Conservation (phyloP, 2,888 invertebrate genomes). For the Eilema sororculum region DNA sequence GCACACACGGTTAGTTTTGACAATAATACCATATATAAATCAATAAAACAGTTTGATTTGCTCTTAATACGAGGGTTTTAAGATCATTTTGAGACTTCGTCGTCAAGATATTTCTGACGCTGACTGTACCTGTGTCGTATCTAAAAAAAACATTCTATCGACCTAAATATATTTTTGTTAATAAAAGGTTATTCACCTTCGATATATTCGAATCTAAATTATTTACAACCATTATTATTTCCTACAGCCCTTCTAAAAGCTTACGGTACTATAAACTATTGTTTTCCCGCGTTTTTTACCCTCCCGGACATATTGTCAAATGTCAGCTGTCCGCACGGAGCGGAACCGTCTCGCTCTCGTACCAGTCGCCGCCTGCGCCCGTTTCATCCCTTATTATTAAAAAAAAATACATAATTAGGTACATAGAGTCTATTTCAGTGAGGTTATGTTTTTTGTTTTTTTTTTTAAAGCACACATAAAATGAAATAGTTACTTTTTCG, state of each 20-base stretch:
- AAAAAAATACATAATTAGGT: background rate
- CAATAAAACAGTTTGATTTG: too few species aligned
- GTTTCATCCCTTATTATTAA: slow-evolving; percentile 40
- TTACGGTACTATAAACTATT: background rate
- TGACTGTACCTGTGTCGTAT: too few species aligned
- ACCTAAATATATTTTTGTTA: background rate
- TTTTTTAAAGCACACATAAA: background rate
- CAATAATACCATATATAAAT: too few species aligned
- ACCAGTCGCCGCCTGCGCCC: slow-evolving; percentile 46
- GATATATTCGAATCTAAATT: background rate
- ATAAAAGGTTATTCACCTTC: background rate
- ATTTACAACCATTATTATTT: background rate
- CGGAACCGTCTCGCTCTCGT: slow-evolving; percentile 50
- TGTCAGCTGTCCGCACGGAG: slow-evolving; percentile 48
- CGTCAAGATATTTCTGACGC: too few species aligned
- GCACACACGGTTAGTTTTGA: too few species aligned
- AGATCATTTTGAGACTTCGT: too few species aligned
- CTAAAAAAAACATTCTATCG: too few species aligned
- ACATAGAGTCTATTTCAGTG: background rate
- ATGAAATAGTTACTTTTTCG: background rate
- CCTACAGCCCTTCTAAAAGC: background rate
- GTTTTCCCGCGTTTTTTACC: slow-evolving; percentile 47
- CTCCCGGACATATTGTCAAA: slow-evolving; percentile 45
- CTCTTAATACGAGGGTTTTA: too few species aligned
- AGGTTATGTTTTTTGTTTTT: background rate